phyloP scores from a whole-genome alignment of 2,113 vertebrate genomes.

The Prinia subflava region DNA sequence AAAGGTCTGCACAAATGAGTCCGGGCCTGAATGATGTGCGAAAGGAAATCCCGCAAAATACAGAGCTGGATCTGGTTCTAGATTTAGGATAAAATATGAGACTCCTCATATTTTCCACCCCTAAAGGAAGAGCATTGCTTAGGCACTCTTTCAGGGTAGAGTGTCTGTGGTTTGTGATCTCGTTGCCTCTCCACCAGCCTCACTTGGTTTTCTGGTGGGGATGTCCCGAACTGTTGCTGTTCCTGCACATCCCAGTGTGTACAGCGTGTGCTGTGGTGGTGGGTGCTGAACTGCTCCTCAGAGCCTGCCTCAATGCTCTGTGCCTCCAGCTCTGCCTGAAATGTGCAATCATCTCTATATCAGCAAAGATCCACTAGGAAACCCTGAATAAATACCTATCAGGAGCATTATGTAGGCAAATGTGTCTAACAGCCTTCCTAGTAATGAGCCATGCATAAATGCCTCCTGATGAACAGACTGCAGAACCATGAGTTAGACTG shows the following conservation, averaged over 20 bases:
- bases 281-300: neutral
- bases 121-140: neutral
- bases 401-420: neutral
- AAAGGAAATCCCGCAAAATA: neutral
- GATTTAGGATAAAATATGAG: neutral
- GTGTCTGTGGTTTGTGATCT: neutral
- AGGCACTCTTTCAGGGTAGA: neutral
- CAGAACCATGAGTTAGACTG: neutral
- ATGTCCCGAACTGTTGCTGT: neutral
- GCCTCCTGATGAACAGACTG: neutral
- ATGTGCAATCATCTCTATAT: neutral
- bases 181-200: neutral
- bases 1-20: neutral
- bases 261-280: neutral
- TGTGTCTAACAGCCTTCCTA: neutral
- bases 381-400: neutral
- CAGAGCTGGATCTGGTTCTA: neutral
- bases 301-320: neutral
- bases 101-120: neutral
- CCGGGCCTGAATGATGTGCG: neutral
- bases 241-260: neutral
- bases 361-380: neutral
- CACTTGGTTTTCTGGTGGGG: neutral
- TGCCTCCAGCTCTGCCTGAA: neutral
- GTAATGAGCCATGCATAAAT: conserved; percentile 10